Conservation (phyloP, 2,797 vertebrate genomes). For the Myripristis jacobus region DNA sequence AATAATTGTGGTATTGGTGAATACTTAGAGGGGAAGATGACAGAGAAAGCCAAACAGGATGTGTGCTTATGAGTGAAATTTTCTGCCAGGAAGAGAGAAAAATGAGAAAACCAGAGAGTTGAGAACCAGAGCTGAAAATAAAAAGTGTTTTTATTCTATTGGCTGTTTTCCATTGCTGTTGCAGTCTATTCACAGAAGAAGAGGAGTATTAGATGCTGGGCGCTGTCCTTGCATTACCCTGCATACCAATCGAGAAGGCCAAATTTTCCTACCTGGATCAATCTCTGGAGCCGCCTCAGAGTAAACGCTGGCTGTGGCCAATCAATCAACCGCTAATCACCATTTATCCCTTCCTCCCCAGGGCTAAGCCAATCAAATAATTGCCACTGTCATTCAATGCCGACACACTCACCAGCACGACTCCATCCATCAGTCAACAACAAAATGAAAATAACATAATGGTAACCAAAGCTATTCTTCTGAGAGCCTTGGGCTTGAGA, state of each 20-base stretch:
- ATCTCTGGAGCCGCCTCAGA: conserved; percentile 26
- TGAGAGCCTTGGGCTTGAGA: background rate
- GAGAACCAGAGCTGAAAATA: background rate
- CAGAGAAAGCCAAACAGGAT: background rate
- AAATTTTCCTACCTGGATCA: conserved; percentile 33
- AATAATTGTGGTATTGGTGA: too few species aligned
- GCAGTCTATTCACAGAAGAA: conserved; percentile 1
- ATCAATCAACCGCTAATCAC: conserved; percentile 62
- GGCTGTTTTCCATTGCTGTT: conserved; percentile 8
- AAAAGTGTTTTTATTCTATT: background rate
- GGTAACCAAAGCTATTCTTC: conserved; percentile 18
- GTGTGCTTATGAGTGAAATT: background rate
- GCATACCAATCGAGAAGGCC: conserved; percentile 28
- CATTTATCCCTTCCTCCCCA: conserved; percentile 35
- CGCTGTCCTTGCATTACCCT: conserved; percentile 2
- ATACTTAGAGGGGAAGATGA: background rate
- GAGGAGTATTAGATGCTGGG: background rate
- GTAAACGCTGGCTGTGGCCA: conserved; percentile 31
- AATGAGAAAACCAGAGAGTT: background rate
- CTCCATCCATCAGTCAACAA: conserved; percentile 21
- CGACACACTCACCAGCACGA: background rate
- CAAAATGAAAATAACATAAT: conserved; percentile 26
- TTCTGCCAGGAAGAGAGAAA: background rate
- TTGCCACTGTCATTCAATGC: conserved; percentile 33
- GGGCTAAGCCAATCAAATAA: conserved; percentile 57